Conservation (phyloP, 2,113 vertebrate genomes). For the Chelonoidis abingdonii region DNA sequence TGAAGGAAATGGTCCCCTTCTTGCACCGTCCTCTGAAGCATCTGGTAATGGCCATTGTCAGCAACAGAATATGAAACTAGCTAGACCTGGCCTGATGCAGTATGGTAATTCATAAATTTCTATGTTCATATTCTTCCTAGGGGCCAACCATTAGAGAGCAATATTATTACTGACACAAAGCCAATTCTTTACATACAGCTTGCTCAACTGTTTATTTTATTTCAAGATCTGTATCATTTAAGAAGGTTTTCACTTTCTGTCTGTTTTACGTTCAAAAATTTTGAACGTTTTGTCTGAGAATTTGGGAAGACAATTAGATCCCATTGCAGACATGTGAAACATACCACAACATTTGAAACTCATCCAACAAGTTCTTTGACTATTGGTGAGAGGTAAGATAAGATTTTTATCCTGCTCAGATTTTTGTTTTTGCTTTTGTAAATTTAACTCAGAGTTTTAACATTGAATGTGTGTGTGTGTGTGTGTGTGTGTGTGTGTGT, state of each 20-base stretch:
- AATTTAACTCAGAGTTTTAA: not conserved
- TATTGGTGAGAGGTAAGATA: rapidly evolving
- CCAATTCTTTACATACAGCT: not conserved
- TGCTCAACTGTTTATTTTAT: not conserved
- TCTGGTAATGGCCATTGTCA: not conserved
- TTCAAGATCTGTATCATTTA: not conserved
- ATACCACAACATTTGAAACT: not conserved
- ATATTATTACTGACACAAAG: not conserved
- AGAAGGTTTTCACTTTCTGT: not conserved
- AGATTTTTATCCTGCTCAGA: not conserved
- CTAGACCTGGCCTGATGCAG: not conserved
- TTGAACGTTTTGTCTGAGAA: not conserved
- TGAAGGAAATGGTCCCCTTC: not conserved
- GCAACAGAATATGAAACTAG: not conserved
- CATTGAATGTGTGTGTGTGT: not conserved
- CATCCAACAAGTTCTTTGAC: not conserved
- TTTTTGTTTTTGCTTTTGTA: not conserved
- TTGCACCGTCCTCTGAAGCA: not conserved
- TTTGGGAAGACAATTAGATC: not conserved
- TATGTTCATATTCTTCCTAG: rapidly evolving
- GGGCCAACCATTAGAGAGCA: not conserved
- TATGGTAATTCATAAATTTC: not conserved
- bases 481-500: not conserved
- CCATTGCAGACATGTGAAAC: not conserved
- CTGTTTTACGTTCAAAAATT: not conserved